These are phyloP conservation scores for Lineus longissimus DNA, from an alignment of 1,140 invertebrate genomes.

Conservation along the genomic window DNA sequence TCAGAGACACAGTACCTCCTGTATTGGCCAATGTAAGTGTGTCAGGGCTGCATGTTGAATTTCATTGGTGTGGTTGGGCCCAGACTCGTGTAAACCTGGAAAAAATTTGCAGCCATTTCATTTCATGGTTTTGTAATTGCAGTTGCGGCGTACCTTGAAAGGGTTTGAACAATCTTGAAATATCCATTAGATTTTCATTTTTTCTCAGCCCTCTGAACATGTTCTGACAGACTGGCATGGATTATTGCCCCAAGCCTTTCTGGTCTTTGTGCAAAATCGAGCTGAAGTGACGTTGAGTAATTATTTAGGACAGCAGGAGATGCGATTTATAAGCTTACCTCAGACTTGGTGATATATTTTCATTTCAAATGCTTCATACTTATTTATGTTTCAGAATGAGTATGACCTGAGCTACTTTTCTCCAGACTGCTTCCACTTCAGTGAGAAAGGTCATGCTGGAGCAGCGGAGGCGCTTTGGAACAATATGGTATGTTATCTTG, in stretches of 20 bases:
- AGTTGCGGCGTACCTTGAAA: too few relatives aligned
- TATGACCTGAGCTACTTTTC: conserved; percentile 63
- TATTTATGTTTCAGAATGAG: conserved; percentile 20
- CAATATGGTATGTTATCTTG: conserved; percentile 36
- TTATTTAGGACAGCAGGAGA: too few relatives aligned
- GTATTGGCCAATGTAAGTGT: conserved; percentile 17
- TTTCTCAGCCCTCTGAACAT: too few relatives aligned
- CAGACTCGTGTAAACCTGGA: not conserved
- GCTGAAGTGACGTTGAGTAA: too few relatives aligned
- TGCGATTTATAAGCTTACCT: not conserved
- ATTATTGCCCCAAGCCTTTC: too few relatives aligned
- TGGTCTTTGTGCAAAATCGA: too few relatives aligned
- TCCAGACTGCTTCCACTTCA: conserved; percentile 68
- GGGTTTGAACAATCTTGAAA: too few relatives aligned
- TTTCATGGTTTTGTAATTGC: too few relatives aligned
- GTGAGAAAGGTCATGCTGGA: conserved; percentile 62
- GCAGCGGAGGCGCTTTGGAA: conserved; percentile 46
- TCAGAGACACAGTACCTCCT: conserved; percentile 35
- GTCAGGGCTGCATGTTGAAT: too few relatives aligned
- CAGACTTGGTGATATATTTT: not conserved
- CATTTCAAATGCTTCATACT: not conserved
- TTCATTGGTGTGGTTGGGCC: not conserved
- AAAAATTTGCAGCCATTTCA: too few relatives aligned
- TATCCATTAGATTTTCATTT: not conserved
- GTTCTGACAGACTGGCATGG: too few relatives aligned